Percentiles rank a stretch among this genome's conserved stretches.
phyloP scores from a whole-genome alignment of 1,140 invertebrate species.

The Akabosia matsudoensis region DNA sequence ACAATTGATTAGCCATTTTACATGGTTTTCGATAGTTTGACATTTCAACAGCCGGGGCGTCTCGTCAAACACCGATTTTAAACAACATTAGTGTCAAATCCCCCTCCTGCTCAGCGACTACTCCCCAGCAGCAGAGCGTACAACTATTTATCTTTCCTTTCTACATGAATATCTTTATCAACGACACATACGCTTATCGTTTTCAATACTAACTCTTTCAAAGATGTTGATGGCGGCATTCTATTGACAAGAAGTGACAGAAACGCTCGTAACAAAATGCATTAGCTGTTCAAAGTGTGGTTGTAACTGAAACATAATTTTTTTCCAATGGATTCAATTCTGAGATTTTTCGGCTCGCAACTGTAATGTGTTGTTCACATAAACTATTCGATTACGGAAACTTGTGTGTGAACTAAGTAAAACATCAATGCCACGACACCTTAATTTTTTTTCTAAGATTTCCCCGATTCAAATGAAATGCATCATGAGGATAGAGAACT shows the following conservation, averaged over 20 bases:
- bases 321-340: neutral
- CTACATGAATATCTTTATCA: neutral
- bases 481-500: too few species aligned
- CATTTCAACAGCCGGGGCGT: neutral
- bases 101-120: neutral
- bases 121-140: neutral
- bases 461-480: too few species aligned
- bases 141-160: constrained; percentile 8
- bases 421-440: neutral
- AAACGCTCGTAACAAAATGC: constrained; percentile 13
- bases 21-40: too few species aligned
- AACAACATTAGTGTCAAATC: neutral
- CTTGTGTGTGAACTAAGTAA: neutral
- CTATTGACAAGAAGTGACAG: constrained; percentile 21
- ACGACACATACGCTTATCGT: too few species aligned
- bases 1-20: too few species aligned
- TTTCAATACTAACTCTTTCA: too few species aligned
- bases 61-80: neutral
- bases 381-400: neutral
- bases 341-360: neutral
- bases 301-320: constrained; percentile 10
- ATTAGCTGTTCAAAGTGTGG: constrained; percentile 9
- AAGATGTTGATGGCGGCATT: neutral
- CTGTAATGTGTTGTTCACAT: neutral
- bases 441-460: neutral